Evolutionary conservation across 2,888 invertebrate genomes (phyloP), one percentile per base, ranked within the genome.

Genomic region (Protophormia terraenovae): DNA sequence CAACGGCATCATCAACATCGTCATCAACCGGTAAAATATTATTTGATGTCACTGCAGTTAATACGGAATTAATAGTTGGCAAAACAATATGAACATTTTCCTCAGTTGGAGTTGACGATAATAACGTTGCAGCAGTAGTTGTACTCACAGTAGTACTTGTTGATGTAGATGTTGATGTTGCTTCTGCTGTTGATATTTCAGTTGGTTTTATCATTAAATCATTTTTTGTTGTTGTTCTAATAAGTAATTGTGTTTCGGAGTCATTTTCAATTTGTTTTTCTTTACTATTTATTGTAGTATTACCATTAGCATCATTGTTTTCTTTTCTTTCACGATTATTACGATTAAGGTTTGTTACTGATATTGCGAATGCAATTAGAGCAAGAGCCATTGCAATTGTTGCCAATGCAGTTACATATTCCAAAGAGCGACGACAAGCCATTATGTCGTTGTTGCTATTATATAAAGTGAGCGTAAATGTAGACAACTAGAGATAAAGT

Each of bases 321-420:
- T 75, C 76, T 78, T 83, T 79, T 60, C 81, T 64, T 72, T 58
- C 76, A 47, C 47, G 80, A 47, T 50, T 71, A 55, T 55, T 71
- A 45, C 78, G 82, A 66, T 78, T 85, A 27, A 69, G 16, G 73
- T 85, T 78, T 47, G 85, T 85, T 75, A 88, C 87, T 82, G 87
- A 88, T 87, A 90, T 90, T 84, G 89, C 90, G 80, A 89, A 89
- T 64, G 88, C 87, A 87, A 91, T 90, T 29, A 91, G 87, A 69
- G 86, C 89, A 75, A 87, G 83, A 78, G 90, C 88, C 77, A 89
- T 87, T 19, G 82, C 82, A 80, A 87, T 86, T 72, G 87, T 85
- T 14, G 83, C 86, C 60, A 87, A 79, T 82, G 87, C 88, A 47
- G 76, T 82, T 32, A 84, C 67, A 86, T 84, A 88, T 75, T 88